Conservation (phyloP, 2,888 invertebrate species). For the Mantis religiosa region DNA sequence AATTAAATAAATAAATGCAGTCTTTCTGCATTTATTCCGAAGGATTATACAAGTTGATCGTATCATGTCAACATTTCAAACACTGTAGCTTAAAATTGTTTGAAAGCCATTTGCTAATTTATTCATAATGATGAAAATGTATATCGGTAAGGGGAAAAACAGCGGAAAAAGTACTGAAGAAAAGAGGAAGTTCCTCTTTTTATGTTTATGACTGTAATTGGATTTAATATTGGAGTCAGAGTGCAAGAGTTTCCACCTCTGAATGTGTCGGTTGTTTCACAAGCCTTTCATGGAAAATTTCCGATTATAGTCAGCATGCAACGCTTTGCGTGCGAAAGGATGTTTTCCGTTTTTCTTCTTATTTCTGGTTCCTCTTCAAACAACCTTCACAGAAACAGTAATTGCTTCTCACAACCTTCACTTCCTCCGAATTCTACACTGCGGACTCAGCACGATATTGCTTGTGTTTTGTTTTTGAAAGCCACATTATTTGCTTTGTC, state of each 20-base stretch:
- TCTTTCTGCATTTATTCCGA: no score
- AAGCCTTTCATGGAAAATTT: background rate
- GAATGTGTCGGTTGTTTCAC: background rate
- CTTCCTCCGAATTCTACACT: background rate
- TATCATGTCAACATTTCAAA: no score
- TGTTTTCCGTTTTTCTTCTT: background rate
- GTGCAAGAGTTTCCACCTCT: background rate
- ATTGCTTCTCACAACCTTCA: background rate
- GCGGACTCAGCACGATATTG: background rate
- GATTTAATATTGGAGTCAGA: background rate
- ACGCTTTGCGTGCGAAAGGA: background rate
- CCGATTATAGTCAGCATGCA: background rate
- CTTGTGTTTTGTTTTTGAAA: background rate
- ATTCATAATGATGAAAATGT: no score
- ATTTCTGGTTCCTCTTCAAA: background rate
- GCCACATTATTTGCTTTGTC: background rate
- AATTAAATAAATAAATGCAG: no score
- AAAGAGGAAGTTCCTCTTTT: background rate
- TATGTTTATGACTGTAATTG: background rate
- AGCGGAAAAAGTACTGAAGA: background rate
- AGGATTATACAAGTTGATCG: no score
- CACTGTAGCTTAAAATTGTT: no score
- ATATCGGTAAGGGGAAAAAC: no score
- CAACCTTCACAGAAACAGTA: background rate
- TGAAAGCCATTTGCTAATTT: no score